Conservation (phyloP, 2,888 invertebrate genomes). For the Andrena bicolor region DNA sequence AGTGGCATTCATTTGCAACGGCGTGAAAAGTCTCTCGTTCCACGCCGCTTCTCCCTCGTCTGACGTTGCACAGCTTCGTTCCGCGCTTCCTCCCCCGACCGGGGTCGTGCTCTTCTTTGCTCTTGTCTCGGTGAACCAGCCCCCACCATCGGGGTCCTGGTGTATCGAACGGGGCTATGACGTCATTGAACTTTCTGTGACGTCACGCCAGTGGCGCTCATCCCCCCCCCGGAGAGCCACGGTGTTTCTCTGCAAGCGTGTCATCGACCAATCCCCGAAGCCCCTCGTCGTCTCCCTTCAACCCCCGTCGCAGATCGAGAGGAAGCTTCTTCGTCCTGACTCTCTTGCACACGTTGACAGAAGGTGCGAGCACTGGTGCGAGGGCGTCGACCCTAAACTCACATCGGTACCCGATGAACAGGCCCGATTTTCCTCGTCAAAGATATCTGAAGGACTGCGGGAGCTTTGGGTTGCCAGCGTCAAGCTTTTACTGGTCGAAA, state of each 20-base stretch:
- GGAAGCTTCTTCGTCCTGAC: not conserved
- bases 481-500: not conserved
- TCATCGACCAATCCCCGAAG: conserved; percentile 47
- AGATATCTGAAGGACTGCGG: not conserved
- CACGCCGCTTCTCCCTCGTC: conserved; percentile 35
- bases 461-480: too few relatives aligned
- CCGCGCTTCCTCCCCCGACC: conserved; percentile 33
- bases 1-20: conserved; percentile 43
- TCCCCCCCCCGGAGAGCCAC: not conserved
- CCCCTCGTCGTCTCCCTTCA: not conserved
- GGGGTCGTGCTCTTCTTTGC: conserved; percentile 63
- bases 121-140: conserved; percentile 66
- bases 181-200: conserved; percentile 81
- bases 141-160: conserved; percentile 67
- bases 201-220: conserved; percentile 78
- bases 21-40: conserved; percentile 65
- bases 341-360: too few relatives aligned
- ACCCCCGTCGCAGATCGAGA: not conserved
- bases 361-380: not conserved
- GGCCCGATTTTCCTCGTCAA: not conserved
- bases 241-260: conserved; percentile 8
- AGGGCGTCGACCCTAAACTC: not conserved
- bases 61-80: conserved; percentile 47
- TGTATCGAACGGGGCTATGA: conserved; percentile 82
- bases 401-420: too few relatives aligned